Base-by-base conservation (phyloP, 2,113 vertebrate species). In the Indicator maculatus region DNA sequence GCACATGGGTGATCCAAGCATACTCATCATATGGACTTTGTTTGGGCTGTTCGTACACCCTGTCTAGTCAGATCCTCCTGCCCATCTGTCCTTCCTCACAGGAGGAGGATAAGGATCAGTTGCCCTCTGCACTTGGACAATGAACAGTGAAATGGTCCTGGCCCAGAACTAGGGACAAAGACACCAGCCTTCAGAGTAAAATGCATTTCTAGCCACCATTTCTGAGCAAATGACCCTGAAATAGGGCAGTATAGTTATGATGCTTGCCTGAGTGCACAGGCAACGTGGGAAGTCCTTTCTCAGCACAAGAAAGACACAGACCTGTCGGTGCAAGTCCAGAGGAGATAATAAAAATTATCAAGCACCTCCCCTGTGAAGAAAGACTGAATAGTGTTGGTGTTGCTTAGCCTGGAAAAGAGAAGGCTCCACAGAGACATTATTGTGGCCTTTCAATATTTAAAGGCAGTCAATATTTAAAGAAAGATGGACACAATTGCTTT, bases 71-170 rank as follows among this genome's bases (percentile, higher is more conserved):
- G 11, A 53, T 4, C 5, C 5, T 70, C 27, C 36, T 50, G 39
- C 7, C 38, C 13, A 16, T 23, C 26, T 0, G 0, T 44, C 78
- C 26, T 47, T 2, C 8, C 8, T n/a, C 0, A 0, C 1, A 10
- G 17, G 0, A 1, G 14, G 18, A 58, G 11, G 39, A 24, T 50
- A 30, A 44, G 2, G 1, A 17, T 53, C 3, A 2, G 5, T 17
- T 3, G 1, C 11, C 4, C 14, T 45, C 52, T 24, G 13, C 4
- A 0, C 28, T 53, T 50, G 20, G 39, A 8, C 3, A 72, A 12
- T 1, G 4, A 28, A 7, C 18, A 44, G 4, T 36, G 67, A 45
- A 70, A 52, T 0, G 0, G 5, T 59, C 20, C 31, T 77, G 18
- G 19, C 21, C 8, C 39, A 63, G 50, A 90, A 66, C 12, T 16